phyloP scores from a whole-genome alignment of 2,888 invertebrate genomes.

The Andrena praecox region DNA sequence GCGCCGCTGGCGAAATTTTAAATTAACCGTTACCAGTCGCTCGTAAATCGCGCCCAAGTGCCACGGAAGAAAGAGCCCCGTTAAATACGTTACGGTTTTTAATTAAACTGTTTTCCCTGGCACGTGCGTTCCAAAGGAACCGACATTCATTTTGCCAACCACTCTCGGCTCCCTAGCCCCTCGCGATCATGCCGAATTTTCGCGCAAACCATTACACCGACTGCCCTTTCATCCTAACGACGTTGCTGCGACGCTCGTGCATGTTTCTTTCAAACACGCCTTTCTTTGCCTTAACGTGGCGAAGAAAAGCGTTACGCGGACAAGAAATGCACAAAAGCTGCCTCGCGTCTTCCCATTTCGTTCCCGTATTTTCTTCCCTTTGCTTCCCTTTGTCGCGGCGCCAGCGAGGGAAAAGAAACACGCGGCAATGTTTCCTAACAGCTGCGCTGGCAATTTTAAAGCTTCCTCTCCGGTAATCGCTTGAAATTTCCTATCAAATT shows the following conservation, averaged over 20 bases:
- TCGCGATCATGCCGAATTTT: no score
- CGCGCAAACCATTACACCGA: background rate
- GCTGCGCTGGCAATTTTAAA: background rate
- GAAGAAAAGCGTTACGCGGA: background rate
- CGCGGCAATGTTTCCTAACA: background rate
- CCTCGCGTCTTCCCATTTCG: background rate
- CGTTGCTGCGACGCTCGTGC: background rate
- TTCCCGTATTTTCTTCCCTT: background rate
- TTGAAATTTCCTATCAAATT: background rate
- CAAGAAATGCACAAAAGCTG: background rate
- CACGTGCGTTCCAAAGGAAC: background rate
- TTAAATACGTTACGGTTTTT: conserved; percentile 30
- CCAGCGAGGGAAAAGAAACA: no score
- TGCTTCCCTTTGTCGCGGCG: no score
- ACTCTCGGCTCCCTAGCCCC: no score
- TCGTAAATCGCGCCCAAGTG: conserved; percentile 16
- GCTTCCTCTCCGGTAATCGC: background rate
- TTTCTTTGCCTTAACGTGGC: background rate
- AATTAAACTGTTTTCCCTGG: background rate
- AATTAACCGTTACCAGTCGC: conserved; percentile 46
- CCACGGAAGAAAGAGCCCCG: background rate
- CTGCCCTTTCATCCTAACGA: background rate
- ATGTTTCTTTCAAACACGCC: background rate
- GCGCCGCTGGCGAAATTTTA: conserved; percentile 44
- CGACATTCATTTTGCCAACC: background rate